These are phyloP conservation scores for Polietes domitor DNA, from an alignment of 2,888 invertebrate species.

Conservation along the genomic window DNA sequence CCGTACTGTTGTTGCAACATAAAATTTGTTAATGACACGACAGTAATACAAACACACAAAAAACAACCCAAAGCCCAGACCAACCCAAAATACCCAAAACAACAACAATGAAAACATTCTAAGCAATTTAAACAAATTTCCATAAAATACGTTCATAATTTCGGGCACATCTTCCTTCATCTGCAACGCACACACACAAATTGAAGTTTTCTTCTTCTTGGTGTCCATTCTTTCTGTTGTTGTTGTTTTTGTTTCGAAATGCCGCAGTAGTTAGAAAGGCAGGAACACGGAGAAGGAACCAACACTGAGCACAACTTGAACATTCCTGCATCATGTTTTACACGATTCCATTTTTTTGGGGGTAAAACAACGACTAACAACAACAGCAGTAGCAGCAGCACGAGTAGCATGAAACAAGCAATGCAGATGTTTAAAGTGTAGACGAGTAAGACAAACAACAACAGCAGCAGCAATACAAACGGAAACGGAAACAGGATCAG, in stretches of 20 bases:
- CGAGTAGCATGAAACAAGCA: slow-evolving; percentile 54
- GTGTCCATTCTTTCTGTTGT: neutral
- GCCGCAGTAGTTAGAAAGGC: slow-evolving; percentile 10
- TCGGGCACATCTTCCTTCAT: slow-evolving; percentile 23
- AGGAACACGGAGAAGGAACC: neutral
- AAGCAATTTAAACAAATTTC: slow-evolving; percentile 38
- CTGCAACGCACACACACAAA: slow-evolving; percentile 37
- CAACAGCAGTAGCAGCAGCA: neutral
- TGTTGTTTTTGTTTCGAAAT: slow-evolving; percentile 26
- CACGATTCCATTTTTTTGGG: slow-evolving; percentile 64
- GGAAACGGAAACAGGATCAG: slow-evolving; percentile 42
- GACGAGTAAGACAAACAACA: slow-evolving; percentile 18
- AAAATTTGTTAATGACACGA: slow-evolving; percentile 53
- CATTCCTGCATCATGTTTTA: slow-evolving; percentile 66
- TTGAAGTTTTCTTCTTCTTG: slow-evolving; percentile 26
- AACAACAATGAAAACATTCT: too few species aligned
- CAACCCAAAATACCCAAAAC: too few species aligned
- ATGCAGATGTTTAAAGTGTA: slow-evolving; percentile 61
- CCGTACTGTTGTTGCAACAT: neutral
- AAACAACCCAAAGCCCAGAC: too few species aligned
- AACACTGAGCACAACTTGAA: slow-evolving; percentile 53
- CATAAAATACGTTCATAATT: slow-evolving; percentile 23
- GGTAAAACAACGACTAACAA: slow-evolving; percentile 41
- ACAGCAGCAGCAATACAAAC: slow-evolving; percentile 31
- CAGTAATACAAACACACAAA: slow-evolving; percentile 29